Conservation (phyloP, 2,888 invertebrate species). For the Lampropteryx suffumata region DNA sequence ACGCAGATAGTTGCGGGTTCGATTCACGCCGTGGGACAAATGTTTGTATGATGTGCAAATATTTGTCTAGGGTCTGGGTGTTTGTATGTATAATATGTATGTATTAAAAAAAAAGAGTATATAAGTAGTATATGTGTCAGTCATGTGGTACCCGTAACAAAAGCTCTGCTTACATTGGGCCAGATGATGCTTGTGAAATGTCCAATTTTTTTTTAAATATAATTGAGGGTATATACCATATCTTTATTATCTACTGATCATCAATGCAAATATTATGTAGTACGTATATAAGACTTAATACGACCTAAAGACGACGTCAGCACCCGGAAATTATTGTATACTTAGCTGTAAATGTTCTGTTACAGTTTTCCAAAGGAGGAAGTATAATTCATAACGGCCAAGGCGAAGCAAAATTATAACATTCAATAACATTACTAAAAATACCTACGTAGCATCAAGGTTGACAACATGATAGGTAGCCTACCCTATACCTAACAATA, state of each 20-base stretch:
- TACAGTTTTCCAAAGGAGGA: constrained; percentile 80
- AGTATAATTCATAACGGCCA: constrained; percentile 64
- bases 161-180: no score
- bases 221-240: neutral
- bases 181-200: no score
- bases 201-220: neutral
- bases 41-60: no score
- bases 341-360: constrained; percentile 67
- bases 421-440: constrained; percentile 40
- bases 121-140: no score
- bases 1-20: no score
- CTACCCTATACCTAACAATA: neutral
- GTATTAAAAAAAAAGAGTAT: no score
- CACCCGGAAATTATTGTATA: constrained; percentile 71
- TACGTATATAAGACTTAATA: no score
- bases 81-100: no score
- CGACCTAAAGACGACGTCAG: constrained; percentile 72
- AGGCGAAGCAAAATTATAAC: constrained; percentile 71
- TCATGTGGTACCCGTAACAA: no score
- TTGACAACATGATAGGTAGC: constrained; percentile 14
- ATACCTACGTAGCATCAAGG: constrained; percentile 18
- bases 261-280: constrained; percentile 53
- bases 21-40: no score
- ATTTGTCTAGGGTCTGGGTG: no score
- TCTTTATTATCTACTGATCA: constrained; percentile 26